phyloP scores from a whole-genome alignment of 2,888 invertebrate genomes.

The Nephrocerus scutellatus region DNA sequence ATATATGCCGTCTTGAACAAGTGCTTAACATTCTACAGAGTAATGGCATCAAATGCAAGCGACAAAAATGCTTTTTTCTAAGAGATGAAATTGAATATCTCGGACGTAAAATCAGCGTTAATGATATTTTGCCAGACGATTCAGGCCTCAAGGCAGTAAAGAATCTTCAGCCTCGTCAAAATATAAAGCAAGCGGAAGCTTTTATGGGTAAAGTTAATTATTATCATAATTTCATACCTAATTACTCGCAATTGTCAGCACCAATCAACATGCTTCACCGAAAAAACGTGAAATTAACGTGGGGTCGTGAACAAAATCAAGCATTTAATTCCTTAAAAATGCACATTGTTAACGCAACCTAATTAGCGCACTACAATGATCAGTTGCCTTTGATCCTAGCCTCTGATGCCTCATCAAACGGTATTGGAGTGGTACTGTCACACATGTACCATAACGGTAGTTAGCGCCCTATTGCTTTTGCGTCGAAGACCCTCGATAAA shows the following conservation, averaged over 20 bases:
- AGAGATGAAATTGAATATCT: constrained; percentile 30
- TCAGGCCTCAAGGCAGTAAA: constrained; percentile 4
- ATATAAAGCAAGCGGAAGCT: constrained; percentile 20
- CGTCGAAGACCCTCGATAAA: too few species aligned
- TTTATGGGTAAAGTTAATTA: constrained; percentile 35
- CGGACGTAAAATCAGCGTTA: constrained; percentile 14
- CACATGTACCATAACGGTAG: too few species aligned
- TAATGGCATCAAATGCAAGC: constrained; percentile 2
- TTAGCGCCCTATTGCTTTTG: too few species aligned
- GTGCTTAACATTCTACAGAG: constrained; percentile 6
- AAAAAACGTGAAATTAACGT: constrained; percentile 23
- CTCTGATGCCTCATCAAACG: constrained; percentile 15
- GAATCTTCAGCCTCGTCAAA: constrained; percentile 1
- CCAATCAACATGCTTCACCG: constrained; percentile 26
- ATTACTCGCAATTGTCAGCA: constrained; percentile 21
- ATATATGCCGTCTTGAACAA: constrained; percentile 8
- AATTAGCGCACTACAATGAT: too few species aligned
- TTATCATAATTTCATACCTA: constrained; percentile 23
- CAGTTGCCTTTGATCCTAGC: constrained; percentile 10
- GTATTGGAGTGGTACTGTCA: too few species aligned
- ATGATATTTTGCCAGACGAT: constrained; percentile 6
- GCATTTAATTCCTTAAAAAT: constrained; percentile 27
- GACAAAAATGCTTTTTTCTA: constrained; percentile 30
- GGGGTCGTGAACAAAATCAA: constrained; percentile 22
- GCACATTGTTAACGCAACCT: constrained; percentile 12